Conservation (phyloP, 2,888 invertebrate species). For the Idaea dimidiata region DNA sequence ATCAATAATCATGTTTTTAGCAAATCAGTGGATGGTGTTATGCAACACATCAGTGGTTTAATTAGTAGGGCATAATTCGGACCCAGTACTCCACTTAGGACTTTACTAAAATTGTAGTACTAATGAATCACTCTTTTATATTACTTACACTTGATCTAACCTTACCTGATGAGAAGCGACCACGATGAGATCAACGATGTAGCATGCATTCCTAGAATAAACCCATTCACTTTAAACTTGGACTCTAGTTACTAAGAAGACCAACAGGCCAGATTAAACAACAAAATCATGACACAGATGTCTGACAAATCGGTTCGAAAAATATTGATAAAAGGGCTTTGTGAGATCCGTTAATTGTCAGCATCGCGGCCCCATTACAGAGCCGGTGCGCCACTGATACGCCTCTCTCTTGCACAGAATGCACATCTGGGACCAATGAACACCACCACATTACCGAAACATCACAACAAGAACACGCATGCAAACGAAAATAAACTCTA, state of each 20-base stretch:
- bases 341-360: conserved; percentile 64
- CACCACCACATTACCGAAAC: conserved; percentile 35
- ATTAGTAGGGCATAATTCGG: neutral
- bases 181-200: too few species aligned
- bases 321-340: conserved; percentile 38
- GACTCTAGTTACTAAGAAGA: neutral
- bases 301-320: conserved; percentile 11
- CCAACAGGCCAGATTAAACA: neutral
- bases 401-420: conserved; percentile 59
- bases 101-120: neutral
- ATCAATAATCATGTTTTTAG: too few species aligned
- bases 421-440: conserved; percentile 79
- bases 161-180: too few species aligned
- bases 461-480: conserved; percentile 26
- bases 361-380: conserved; percentile 63
- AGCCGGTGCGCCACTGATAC: conserved; percentile 63
- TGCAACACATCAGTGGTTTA: neutral
- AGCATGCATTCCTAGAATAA: too few species aligned
- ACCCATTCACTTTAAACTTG: too few species aligned
- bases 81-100: neutral
- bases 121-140: too few species aligned
- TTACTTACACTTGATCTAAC: too few species aligned
- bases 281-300: neutral
- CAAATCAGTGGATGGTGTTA: neutral
- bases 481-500: conserved; percentile 33